Evolutionary conservation across 1,140 invertebrate species (phyloP), one percentile per base, ranked within the genome.

Genomic region (Drosophila littoralis): DNA sequence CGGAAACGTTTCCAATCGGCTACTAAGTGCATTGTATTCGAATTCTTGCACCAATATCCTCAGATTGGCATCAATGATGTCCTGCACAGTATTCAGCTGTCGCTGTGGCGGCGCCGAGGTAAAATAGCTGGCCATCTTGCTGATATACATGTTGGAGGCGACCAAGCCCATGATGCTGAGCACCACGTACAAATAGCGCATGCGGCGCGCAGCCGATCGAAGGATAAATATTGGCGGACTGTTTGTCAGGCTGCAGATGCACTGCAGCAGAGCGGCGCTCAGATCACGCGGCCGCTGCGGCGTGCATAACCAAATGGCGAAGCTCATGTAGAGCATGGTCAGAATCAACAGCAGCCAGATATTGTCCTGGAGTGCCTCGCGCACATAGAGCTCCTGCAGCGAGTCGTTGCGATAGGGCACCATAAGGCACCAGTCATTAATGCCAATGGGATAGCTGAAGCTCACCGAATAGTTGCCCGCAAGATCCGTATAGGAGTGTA

Each of bases 401-500:
- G 86, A 88, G 3, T 76, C 65, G 52, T 80, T 90, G 4, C 63
- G 73, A 59, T 57, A 90, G 7, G 90, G 90, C 36, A 91, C 90
- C 90, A 91, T 90, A 6, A 91, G 59, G 58, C 90, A 91, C 65
- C 78, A 85, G 42, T 91, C 90, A 52, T 91, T 91, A 2, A 91
- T 91, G 46, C 86, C 90, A 8, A 91, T 82, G 8, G 90, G 90
- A 46, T 91, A 85, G 55, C 90, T 90, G 1, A 74, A 60, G 51
- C 81, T 72, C 2, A 77, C 46, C 36, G 72, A 58, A 9, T 61
- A 60, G 22, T 57, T 78, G 15, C 64, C 54, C 0, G 45, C 28
- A 6, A 89, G 68, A 43, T 79, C 85, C 0, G 90, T 91, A 17
- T 79, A 88, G 0, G 90, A 88, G 55, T 91, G 86, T 3, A 91